Conservation (phyloP, 2,888 invertebrate genomes). For the Cheiracanthium punctorium region DNA sequence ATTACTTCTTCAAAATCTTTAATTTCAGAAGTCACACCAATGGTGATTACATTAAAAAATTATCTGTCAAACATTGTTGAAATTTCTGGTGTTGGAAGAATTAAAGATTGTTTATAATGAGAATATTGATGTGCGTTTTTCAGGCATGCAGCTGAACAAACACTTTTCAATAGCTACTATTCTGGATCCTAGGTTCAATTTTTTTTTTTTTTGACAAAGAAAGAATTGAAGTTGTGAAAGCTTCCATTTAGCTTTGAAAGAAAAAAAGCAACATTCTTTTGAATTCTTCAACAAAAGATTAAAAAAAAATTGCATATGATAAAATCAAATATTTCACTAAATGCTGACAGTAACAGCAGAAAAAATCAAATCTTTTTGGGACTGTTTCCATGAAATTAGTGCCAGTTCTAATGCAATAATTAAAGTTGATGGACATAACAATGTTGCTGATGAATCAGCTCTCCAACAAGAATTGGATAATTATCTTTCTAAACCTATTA, state of each 20-base stretch:
- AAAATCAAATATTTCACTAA: no score
- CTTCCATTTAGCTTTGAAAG: background rate
- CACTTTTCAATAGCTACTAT: slow-evolving; percentile 6
- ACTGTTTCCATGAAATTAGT: no score
- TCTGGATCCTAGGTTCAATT: background rate
- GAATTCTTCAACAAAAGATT: background rate
- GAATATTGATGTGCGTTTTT: background rate
- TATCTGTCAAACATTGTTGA: background rate
- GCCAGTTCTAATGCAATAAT: no score
- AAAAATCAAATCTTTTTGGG: no score
- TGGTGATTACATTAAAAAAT: background rate
- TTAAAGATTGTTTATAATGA: background rate
- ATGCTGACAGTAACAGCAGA: no score
- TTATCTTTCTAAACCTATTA: no score
- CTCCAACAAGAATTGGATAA: no score
- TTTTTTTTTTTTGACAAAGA: background rate
- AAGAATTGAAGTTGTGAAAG: background rate
- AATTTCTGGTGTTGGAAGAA: background rate
- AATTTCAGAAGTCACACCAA: slow-evolving; percentile 21
- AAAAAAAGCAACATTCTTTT: background rate
- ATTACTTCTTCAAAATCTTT: slow-evolving; percentile 7
- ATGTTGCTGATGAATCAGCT: no score
- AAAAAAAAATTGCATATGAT: no score
- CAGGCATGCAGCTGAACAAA: background rate
- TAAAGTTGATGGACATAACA: no score